These are phyloP conservation scores for Lagorchestes hirsutus DNA, from an alignment of 2,797 vertebrate genomes.

Conservation along the genomic window DNA sequence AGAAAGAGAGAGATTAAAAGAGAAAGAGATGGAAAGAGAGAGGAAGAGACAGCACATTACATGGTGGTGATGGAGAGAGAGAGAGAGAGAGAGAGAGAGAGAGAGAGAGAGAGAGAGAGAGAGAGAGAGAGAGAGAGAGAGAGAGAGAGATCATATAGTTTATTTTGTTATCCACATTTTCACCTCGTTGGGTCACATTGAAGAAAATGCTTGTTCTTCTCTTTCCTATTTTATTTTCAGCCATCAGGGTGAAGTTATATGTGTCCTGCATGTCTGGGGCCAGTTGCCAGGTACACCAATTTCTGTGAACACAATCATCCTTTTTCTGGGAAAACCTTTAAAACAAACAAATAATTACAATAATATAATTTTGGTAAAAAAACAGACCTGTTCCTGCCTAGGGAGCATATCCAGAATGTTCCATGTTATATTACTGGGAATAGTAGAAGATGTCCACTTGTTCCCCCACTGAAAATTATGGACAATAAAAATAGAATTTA, in stretches of 20 bases:
- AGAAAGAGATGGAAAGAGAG: no score
- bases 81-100: no score
- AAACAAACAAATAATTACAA: slow-evolving; percentile 48
- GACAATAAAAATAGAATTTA: background rate
- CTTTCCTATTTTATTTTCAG: slow-evolving; percentile 82
- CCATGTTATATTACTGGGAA: background rate
- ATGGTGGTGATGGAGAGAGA: no score
- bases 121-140: background rate
- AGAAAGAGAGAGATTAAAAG: no score
- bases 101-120: no score
- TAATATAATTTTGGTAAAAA: slow-evolving; percentile 1
- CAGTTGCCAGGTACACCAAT: slow-evolving; percentile 78
- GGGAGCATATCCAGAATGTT: background rate
- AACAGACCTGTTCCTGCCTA: background rate
- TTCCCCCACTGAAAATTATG: background rate
- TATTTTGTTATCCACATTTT: slow-evolving; percentile 30
- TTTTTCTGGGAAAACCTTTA: slow-evolving; percentile 78
- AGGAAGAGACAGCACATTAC: no score
- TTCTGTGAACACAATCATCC: background rate
- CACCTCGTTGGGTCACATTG: slow-evolving; percentile 82
- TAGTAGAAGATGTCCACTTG: background rate
- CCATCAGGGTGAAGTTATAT: slow-evolving; percentile 82
- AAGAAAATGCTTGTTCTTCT: slow-evolving; percentile 75
- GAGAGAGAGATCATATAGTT: background rate
- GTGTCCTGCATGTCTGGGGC: slow-evolving; percentile 62